Evolutionary conservation across 2,888 invertebrate genomes (phyloP), one percentile per base, ranked within the genome.

Genomic region (Endotricha flammealis): DNA sequence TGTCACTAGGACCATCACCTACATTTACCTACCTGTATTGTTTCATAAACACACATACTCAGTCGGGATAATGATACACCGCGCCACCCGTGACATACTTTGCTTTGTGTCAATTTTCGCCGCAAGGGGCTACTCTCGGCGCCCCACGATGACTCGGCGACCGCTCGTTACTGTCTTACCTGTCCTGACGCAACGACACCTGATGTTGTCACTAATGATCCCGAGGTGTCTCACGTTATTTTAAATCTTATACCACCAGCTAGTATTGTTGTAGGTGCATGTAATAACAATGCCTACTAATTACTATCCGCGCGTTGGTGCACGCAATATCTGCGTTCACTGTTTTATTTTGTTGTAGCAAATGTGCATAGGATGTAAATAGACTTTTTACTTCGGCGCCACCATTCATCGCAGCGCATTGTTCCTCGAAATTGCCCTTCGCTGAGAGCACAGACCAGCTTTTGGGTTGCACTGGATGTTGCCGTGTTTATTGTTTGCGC

Each of bases 351-450:
- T 64, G 62, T 64, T 53, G 57, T 59, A 63, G 63, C 55, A 73
- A 76, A 73, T 74, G 68, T 76, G 73, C 69, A 74, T 73, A 72
- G 74, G 77, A 77, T 75, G 76, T 76, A 78, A 80, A 78, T 76
- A 77, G 60, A 74, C 69, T 79, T 79, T 79, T 79, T 80, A 76
- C 75, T 80, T 77, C 68, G 61, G 68, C 72, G 66, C 67, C 60
- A 66, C 71, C 63, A 80, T 82, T 80, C 79, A 81, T 72, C 65
- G 69, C 64, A 60, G 73, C 69, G 76, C 74, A 82, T 83, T 82
- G 80, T 82, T 82, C 76, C 79, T 76, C 64, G 72, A 78, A 82
- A 83, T 81, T 82, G 80, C 80, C 78, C 74, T 71, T 66, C 67
- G 72, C 63, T 57, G 69, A 69, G 72, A 73, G 79, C 72, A 71